A percentile compares a stretch with the other conserved stretches of the same genome.
Conservation (phyloP, 2,797 vertebrate genomes). For the Novumbra hubbsi region DNA sequence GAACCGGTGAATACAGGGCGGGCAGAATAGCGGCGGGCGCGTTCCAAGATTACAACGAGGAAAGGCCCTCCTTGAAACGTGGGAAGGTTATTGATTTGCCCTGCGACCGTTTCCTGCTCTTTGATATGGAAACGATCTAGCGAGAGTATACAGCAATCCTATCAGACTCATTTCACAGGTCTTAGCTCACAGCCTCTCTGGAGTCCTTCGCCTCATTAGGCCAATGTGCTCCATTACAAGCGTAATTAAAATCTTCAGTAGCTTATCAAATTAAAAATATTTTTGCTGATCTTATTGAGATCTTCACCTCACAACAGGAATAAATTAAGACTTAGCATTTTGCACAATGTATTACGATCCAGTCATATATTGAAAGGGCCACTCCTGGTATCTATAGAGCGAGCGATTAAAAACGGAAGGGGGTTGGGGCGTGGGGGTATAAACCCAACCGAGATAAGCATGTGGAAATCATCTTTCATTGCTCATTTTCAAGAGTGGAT, state of each 20-base stretch:
- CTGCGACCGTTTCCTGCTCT: constrained; percentile 99
- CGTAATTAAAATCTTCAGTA: constrained; percentile 99
- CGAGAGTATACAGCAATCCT: constrained; percentile 99
- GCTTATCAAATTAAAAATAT: constrained; percentile 99
- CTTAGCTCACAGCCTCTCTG: constrained; percentile 92
- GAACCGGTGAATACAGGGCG: constrained; percentile 42
- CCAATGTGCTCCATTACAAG: constrained; percentile 99
- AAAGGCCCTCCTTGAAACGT: constrained; percentile 73
- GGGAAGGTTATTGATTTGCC: constrained; percentile 99
- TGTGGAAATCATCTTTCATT: constrained; percentile 73
- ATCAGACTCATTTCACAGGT: constrained; percentile 99
- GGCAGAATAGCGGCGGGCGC: constrained; percentile 42
- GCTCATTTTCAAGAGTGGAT: constrained; percentile 74
- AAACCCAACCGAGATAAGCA: constrained; percentile 72
- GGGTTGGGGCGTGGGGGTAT: constrained; percentile 49
- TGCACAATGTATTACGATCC: constrained; percentile 69
- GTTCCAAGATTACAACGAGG: background rate
- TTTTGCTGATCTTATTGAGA: constrained; percentile 99
- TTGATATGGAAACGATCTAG: constrained; percentile 99
- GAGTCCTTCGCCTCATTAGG: constrained; percentile 99
- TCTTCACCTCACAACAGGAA: constrained; percentile 99
- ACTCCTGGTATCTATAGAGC: constrained; percentile 75
- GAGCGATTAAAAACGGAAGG: constrained; percentile 65
- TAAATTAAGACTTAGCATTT: constrained; percentile 96
- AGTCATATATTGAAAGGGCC: constrained; percentile 72